These are phyloP conservation scores for Hydraecia micacea DNA, from an alignment of 2,888 invertebrate species.

Conservation along the genomic window DNA sequence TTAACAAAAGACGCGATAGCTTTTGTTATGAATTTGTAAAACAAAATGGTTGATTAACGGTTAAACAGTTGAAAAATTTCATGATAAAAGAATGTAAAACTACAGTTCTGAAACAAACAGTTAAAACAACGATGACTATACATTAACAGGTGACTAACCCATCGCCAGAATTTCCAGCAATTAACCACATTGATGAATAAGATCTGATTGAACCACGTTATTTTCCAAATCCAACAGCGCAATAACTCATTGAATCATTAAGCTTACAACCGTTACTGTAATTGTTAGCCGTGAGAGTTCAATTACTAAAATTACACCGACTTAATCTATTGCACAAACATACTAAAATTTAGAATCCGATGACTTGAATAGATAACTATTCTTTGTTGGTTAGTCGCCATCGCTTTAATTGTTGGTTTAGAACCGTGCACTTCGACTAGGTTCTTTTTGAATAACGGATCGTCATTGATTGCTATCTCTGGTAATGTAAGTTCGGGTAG, in stretches of 20 bases:
- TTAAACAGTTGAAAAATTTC: constrained; percentile 5
- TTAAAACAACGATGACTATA: constrained; percentile 36
- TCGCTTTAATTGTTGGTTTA: constrained; percentile 75
- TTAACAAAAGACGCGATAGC: constrained; percentile 2
- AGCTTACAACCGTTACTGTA: constrained; percentile 75
- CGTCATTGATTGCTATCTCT: constrained; percentile 63
- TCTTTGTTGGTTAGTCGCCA: constrained; percentile 74
- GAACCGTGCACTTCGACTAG: constrained; percentile 61
- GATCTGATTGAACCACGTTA: constrained; percentile 65
- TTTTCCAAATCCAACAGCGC: constrained; percentile 63
- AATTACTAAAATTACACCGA: constrained; percentile 77
- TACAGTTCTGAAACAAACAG: constrained; percentile 24
- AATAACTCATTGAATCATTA: constrained; percentile 81
- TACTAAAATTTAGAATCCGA: constrained; percentile 70
- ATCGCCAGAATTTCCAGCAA: constrained; percentile 41
- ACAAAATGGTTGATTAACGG: constrained; percentile 6
- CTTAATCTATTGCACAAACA: constrained; percentile 79
- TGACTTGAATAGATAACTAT: constrained; percentile 76
- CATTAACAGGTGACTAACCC: constrained; percentile 41
- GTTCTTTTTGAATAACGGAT: constrained; percentile 65
- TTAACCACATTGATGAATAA: constrained; percentile 55
- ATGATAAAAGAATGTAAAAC: background rate
- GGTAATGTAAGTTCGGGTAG: constrained; percentile 62
- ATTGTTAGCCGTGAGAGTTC: constrained; percentile 78
- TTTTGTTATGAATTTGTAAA: constrained; percentile 2